These are phyloP conservation scores for Aphaenogaster rudis DNA, from an alignment of 1,140 invertebrate species.

Conservation along the genomic window DNA sequence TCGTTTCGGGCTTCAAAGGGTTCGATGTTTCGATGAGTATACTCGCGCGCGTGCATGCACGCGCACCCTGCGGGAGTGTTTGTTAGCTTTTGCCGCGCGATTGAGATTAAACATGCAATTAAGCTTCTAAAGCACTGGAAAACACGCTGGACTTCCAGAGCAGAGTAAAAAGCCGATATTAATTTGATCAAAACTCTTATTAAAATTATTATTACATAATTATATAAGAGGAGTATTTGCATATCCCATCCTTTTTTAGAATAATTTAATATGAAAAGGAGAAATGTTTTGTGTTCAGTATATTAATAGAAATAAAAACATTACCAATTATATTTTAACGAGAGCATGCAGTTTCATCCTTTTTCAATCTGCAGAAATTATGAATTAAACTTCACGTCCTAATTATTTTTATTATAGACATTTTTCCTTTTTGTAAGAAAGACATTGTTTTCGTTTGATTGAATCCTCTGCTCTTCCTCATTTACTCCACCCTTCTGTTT, in stretches of 20 bases:
- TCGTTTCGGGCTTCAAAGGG: slow-evolving; percentile 27
- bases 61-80: slow-evolving; percentile 1
- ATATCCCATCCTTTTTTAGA: neutral
- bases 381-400: neutral
- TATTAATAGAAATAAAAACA: neutral
- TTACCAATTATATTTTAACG: neutral
- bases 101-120: slow-evolving; percentile 31
- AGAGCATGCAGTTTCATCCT: neutral
- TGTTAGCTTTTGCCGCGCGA: slow-evolving; percentile 3
- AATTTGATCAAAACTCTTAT: slow-evolving; percentile 14
- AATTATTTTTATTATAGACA: slow-evolving; percentile 30
- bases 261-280: neutral
- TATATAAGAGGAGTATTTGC: neutral
- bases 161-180: neutral
- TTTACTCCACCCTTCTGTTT: neutral
- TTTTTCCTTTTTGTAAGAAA: neutral
- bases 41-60: neutral
- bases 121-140: neutral
- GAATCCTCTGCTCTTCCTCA: neutral
- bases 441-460: neutral
- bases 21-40: slow-evolving; percentile 1
- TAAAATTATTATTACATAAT: neutral
- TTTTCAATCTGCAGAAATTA: slow-evolving; percentile 6
- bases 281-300: neutral
- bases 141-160: neutral